phyloP scores from a whole-genome alignment of 2,888 invertebrate genomes.

The Troilus luridus region DNA sequence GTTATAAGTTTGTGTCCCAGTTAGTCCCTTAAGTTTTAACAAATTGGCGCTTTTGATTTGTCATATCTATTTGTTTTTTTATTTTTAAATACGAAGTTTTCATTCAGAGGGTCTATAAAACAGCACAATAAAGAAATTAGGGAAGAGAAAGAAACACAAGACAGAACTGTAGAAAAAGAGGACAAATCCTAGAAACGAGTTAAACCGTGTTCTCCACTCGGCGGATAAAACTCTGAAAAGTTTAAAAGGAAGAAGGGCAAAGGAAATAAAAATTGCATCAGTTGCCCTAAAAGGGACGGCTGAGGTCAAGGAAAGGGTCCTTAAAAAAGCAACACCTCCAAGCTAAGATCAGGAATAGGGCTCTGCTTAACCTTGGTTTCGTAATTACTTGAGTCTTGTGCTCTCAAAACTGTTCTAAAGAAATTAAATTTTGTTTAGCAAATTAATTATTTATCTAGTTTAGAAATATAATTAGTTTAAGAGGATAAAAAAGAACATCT shows the following conservation, averaged over 20 bases:
- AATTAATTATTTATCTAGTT: neutral
- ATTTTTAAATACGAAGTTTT: neutral
- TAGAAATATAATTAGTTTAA: neutral
- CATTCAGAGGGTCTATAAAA: neutral
- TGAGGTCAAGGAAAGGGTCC: slow-evolving; percentile 32
- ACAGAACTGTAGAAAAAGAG: neutral
- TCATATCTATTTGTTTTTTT: neutral
- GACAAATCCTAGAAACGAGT: slow-evolving; percentile 29
- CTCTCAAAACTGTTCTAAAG: neutral
- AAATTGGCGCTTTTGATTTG: no score
- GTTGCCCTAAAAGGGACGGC: slow-evolving; percentile 35
- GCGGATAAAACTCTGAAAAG: slow-evolving; percentile 32
- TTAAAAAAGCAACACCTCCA: slow-evolving; percentile 26
- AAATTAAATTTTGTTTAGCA: neutral
- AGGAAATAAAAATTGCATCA: slow-evolving; percentile 31
- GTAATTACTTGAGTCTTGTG: neutral
- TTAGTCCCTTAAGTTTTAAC: no score
- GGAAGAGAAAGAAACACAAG: neutral
- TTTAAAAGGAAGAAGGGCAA: slow-evolving; percentile 37
- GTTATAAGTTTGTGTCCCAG: no score
- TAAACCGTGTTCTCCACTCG: slow-evolving; percentile 13
- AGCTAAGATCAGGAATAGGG: slow-evolving; percentile 25
- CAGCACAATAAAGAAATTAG: neutral
- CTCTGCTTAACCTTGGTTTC: neutral
- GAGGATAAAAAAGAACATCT: no score